phyloP scores from a whole-genome alignment of 2,797 vertebrate genomes.

The Mallotus villosus region DNA sequence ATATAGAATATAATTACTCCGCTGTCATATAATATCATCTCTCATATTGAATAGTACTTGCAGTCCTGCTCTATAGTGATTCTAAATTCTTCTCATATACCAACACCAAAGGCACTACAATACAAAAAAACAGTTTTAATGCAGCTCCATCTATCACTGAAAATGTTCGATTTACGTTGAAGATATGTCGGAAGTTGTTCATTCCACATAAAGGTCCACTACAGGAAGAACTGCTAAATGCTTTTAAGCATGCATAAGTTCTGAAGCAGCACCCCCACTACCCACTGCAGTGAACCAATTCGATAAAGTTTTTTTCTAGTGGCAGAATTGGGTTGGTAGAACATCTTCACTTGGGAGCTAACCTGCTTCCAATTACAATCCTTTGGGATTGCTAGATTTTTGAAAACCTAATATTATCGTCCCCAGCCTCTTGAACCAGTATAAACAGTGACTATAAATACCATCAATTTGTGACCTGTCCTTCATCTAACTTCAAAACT shows the following conservation, averaged over 20 bases:
- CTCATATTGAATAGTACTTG: too few relatives aligned
- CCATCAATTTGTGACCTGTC: constrained; percentile 67
- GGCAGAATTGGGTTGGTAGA: constrained; percentile 79
- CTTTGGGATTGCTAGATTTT: constrained; percentile 66
- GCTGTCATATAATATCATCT: neutral
- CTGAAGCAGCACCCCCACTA: neutral
- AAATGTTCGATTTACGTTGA: too few relatives aligned
- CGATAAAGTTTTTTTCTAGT: constrained; percentile 61
- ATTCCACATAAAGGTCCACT: neutral
- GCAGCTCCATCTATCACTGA: too few relatives aligned
- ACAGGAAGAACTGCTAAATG: neutral
- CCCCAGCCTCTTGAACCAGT: constrained; percentile 57
- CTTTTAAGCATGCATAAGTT: neutral
- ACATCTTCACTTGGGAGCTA: constrained; percentile 77
- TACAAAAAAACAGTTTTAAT: too few relatives aligned
- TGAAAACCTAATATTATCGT: constrained; percentile 64
- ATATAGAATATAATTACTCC: neutral
- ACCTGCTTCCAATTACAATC: constrained; percentile 79
- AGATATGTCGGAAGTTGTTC: neutral
- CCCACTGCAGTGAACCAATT: constrained; percentile 64
- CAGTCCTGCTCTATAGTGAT: too few relatives aligned
- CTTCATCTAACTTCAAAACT: constrained; percentile 57
- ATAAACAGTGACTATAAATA: constrained; percentile 70
- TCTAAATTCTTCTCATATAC: too few relatives aligned
- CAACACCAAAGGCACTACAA: too few relatives aligned